Percentiles rank a stretch among this genome's conserved stretches.
Conservation (phyloP, 30 jellyfish, hydroid and myxozoan genomes). For the Sanderia malayensis region DNA sequence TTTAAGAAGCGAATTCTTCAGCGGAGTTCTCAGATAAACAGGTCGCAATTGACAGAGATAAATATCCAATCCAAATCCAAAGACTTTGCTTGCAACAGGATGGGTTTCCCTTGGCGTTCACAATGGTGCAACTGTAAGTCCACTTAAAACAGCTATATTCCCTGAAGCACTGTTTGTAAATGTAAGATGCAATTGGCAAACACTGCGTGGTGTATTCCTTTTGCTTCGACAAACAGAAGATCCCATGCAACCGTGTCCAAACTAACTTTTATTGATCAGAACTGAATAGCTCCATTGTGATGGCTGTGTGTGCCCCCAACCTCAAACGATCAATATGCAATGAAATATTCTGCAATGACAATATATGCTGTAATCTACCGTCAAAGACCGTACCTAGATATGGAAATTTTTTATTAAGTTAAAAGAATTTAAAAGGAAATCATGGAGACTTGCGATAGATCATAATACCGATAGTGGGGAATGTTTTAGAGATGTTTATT, state of each 20-base stretch:
- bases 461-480: background rate
- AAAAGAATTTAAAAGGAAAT: no score
- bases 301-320: constrained; percentile 54
- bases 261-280: background rate
- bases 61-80: no score
- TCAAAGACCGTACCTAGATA: background rate
- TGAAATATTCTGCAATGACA: constrained; percentile 24
- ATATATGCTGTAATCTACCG: constrained; percentile 40
- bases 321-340: constrained; percentile 36
- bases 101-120: no score
- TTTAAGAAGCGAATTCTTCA: no score
- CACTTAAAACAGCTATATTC: background rate
- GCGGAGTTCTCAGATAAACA: no score
- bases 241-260: constrained; percentile 15
- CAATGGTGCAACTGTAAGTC: background rate
- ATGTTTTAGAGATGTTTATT: background rate
- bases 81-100: no score
- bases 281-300: constrained; percentile 20
- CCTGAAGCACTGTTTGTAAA: constrained; percentile 15
- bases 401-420: no score
- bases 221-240: background rate
- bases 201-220: background rate
- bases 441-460: background rate
- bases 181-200: background rate
- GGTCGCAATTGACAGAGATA: no score